These are phyloP conservation scores for Microcebus tavaratra DNA, from an alignment of 2,113 vertebrate species.

Conservation along the genomic window DNA sequence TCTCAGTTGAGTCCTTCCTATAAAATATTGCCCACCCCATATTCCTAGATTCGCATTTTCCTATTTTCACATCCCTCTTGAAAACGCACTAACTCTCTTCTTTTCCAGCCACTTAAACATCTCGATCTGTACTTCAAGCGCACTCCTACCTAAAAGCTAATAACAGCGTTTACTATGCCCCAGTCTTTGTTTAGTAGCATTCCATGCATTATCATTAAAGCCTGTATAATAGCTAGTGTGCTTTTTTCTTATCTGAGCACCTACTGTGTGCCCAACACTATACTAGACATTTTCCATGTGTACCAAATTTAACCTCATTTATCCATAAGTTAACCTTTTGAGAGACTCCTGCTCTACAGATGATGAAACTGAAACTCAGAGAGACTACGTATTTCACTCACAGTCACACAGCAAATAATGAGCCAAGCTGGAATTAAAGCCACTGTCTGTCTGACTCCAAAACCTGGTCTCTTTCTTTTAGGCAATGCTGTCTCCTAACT, in stretches of 20 bases:
- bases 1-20: background rate
- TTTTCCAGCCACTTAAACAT: background rate
- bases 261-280: background rate
- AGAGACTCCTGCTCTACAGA: background rate
- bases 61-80: background rate
- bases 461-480: background rate
- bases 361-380: background rate
- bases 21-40: background rate
- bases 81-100: background rate
- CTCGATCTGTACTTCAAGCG: background rate
- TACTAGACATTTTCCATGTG: background rate
- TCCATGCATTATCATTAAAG: background rate
- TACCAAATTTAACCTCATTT: background rate
- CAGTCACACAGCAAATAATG: background rate
- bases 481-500: background rate
- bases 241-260: background rate
- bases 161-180: background rate
- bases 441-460: background rate
- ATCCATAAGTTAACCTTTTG: background rate
- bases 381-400: background rate
- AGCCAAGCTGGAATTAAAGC: background rate
- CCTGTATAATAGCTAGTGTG: constrained; percentile 1
- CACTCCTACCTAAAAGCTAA: background rate
- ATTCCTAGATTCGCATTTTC: background rate
- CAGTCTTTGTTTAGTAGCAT: background rate